Evolutionary conservation across 2,797 vertebrate species (phyloP).

Genomic region (Notoglanidium macrostoma): DNA sequence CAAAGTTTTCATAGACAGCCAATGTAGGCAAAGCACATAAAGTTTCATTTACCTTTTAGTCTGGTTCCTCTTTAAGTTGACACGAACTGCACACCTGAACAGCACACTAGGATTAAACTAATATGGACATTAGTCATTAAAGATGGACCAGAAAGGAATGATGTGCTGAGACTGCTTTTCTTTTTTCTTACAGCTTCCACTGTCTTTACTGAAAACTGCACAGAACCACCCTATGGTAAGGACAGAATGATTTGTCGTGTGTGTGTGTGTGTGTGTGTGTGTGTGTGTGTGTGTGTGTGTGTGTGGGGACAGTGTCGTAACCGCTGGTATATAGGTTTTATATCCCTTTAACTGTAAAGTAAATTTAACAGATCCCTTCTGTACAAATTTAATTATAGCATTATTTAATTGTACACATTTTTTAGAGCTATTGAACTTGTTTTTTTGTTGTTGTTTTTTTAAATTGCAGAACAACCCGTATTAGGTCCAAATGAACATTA

Average conservation of each 20-base stretch:
- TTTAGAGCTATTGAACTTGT: not conserved
- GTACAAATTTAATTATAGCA: not conserved
- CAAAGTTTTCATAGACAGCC: not conserved
- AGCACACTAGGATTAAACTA: not conserved
- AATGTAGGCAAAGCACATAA: not conserved
- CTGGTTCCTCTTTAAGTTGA: not conserved
- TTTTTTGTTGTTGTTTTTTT: not conserved
- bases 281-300: not conserved
- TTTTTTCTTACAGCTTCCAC: slow-evolving; percentile 79
- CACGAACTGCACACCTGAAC: not conserved
- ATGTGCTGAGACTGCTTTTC: not conserved
- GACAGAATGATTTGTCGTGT: slow-evolving; percentile 6
- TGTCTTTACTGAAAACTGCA: slow-evolving; percentile 93
- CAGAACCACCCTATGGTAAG: slow-evolving; percentile 99
- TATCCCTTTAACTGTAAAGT: not conserved
- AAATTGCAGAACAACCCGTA: not conserved
- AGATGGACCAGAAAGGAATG: not conserved
- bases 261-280: not conserved
- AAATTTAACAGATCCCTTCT: not conserved
- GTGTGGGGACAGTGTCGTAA: not conserved
- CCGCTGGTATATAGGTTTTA: not conserved
- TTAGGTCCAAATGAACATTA: not conserved
- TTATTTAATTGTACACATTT: not conserved
- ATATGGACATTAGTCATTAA: not conserved
- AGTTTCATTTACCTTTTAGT: not conserved